Evolutionary conservation across 2,888 invertebrate species (phyloP), one percentile per base, ranked within the genome.

Genomic region (Dorcus parallelipipedus): DNA sequence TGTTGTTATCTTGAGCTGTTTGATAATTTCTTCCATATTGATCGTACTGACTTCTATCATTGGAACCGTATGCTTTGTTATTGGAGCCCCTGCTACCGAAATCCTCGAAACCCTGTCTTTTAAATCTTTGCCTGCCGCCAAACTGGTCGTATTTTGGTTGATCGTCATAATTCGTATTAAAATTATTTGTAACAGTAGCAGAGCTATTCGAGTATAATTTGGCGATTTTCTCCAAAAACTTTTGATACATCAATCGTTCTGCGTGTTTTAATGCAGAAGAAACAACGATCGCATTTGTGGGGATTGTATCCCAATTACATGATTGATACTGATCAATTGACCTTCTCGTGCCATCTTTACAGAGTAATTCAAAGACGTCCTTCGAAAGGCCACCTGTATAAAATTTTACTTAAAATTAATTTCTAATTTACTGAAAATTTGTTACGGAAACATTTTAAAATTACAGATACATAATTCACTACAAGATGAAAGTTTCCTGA

Each of bases 281-380:
- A 1, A 91, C 89, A 1, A 95, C 91, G 6, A 95, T 76, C 0
- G 93, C 92, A 76, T 93, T 89, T 0, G 93, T 86, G 0, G 93
- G 93, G 9, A 91, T 88, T 49, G 81, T 78, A 5, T 93, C 95
- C 95, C 95, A 95, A 77, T 93, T 88, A 73, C 95, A 95, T 33
- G 78, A 78, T 53, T 83, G 82, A 76, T 87, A 93, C 52, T 91
- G 86, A 0, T 83, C 83, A 9, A 93, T 77, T 0, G 87, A 78
- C 10, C 81, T 82, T 0, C 92, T 84, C 1, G 84, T 81, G 0
- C 94, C 95, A 74, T 94, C 91, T 33, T 83, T 85, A 73, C 95
- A 95, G 1, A 95, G 78, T 54, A 95, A 75, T 75, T 95, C 91
- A 71, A 92, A 94, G 14, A 85, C 81, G 40, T 90, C 85, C 41